Base-by-base conservation (phyloP, 2,888 invertebrate genomes). In the Catocala sponsa region DNA sequence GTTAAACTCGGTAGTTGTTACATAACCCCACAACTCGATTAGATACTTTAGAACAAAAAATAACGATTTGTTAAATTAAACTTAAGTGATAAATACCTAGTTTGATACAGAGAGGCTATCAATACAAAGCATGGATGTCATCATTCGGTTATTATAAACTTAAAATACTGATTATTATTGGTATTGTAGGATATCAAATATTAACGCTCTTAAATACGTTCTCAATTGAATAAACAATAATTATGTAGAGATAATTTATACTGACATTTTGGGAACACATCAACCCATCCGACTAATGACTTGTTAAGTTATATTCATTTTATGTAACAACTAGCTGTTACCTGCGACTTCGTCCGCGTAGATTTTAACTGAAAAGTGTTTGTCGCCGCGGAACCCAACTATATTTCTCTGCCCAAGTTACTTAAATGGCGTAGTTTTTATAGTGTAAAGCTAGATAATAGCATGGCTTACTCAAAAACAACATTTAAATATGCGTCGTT, bases 101-200 rank as follows among this genome's bases (percentile, higher is more conserved):
- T 76, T 69, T 68, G 80, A 78, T 80, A 84, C 79, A 86, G 77
- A 87, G 88, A 87, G 89, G 89, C 84, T 89, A 89, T 89, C 89
- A 75, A 78, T 78, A 78, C 72, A 82, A 80, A 83, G 83, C 80
- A 84, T 80, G 83, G 81, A 86, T 87, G 83, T 85, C 86, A 87
- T 83, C 80, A 78, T 74, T 75, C 66, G 56, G 63, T 66, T 74
- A 76, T 73, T 77, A 76, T 76, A 78, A 71, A 74, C 56, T 74
- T 72, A 61, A 68, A 74, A 73, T 71, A 70, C 74, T 78, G 71
- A 72, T 73, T 61, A 72, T 73, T 61, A 72, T 61, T 12, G 44
- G 35, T 59, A 56, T 44, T 68, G 63, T 70, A 65, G 68, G 54
- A 66, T 70, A 72, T 63, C 64, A 61, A 54, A 65, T 53, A 67